A percentile compares a stretch with the other conserved stretches of the same genome.
Conservation (phyloP, 1,140 invertebrate genomes). For the Ooceraea biroi region DNA sequence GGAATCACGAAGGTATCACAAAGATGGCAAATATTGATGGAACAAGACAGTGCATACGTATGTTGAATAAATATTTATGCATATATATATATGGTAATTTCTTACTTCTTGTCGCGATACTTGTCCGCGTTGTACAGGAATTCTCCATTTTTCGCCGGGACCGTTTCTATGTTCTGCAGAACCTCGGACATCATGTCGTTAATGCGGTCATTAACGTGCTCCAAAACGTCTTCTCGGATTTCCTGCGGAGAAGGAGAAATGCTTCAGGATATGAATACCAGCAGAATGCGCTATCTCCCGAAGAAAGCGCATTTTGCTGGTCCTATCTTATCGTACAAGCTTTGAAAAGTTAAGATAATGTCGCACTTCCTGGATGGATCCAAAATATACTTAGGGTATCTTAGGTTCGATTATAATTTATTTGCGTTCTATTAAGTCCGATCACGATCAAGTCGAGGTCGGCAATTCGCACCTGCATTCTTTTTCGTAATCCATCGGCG, state of each 20-base stretch:
- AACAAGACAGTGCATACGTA: too few species aligned
- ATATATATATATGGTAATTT: neutral
- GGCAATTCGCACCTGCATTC: constrained; percentile 60
- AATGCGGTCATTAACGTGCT: constrained; percentile 64
- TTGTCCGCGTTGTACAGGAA: constrained; percentile 36
- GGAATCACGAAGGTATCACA: too few species aligned
- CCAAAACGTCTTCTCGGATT: constrained; percentile 69
- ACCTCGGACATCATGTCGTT: constrained; percentile 74
- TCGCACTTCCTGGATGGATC: too few species aligned
- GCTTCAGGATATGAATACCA: neutral
- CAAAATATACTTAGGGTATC: too few species aligned
- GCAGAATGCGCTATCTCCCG: neutral
- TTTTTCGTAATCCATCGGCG: constrained; percentile 34
- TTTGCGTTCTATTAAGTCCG: neutral
- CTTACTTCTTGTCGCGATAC: constrained; percentile 70
- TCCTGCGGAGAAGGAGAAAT: constrained; percentile 67
- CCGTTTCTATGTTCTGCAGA: constrained; percentile 50
- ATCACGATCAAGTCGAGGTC: neutral
- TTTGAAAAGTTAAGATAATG: too few species aligned
- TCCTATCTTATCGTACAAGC: neutral
- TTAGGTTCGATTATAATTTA: neutral
- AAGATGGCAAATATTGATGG: too few species aligned
- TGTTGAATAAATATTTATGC: too few species aligned
- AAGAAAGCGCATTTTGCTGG: neutral
- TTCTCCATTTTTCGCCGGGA: neutral